Evolutionary conservation across 1,140 invertebrate genomes (phyloP).

Genomic region (Drosophila obscura): DNA sequence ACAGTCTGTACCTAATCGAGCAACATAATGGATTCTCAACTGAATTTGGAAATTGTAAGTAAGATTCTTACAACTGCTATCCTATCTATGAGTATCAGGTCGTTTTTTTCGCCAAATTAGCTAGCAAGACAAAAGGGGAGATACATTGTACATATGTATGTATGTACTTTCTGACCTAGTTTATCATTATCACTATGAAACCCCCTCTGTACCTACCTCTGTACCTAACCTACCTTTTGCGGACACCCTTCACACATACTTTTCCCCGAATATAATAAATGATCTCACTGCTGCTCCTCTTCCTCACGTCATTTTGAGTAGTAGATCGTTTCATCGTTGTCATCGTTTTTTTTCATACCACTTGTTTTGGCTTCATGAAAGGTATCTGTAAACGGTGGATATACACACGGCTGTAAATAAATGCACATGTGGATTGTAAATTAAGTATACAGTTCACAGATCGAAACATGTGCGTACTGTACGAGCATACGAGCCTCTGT

Average conservation of each 20-base stretch:
- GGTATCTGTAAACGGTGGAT: conserved; percentile 53
- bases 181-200: conserved; percentile 54
- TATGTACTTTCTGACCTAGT: conserved; percentile 44
- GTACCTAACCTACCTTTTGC: conserved; percentile 23
- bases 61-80: conserved; percentile 20
- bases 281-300: conserved; percentile 33
- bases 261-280: conserved; percentile 43
- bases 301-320: conserved; percentile 40
- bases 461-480: conserved; percentile 14
- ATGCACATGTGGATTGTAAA: conserved; percentile 71
- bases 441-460: conserved; percentile 64
- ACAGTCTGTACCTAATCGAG: too few relatives aligned
- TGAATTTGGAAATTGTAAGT: conserved; percentile 32
- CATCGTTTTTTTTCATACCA: conserved; percentile 30
- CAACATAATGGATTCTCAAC: too few relatives aligned
- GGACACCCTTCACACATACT: conserved; percentile 29
- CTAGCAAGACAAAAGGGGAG: conserved; percentile 29
- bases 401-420: conserved; percentile 65
- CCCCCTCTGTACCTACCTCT: neutral
- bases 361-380: conserved; percentile 44
- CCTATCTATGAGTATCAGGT: conserved; percentile 5
- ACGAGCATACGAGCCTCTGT: neutral
- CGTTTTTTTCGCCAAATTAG: conserved; percentile 3
- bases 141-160: neutral
- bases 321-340: conserved; percentile 41